phyloP scores from a whole-genome alignment of 2,888 invertebrate species.

The Limnephilus marmoratus region DNA sequence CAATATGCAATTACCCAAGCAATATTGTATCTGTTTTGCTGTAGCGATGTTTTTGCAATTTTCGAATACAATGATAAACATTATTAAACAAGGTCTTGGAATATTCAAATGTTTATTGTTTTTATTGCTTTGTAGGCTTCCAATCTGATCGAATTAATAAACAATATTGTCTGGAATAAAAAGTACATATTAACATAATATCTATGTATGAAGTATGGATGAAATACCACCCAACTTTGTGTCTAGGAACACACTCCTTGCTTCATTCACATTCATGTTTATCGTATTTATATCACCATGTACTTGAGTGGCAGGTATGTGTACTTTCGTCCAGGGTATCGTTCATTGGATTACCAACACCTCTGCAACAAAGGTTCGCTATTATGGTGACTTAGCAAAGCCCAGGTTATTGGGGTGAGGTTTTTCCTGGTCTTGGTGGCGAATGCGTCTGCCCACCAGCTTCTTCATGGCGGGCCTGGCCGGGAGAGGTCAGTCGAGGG shows the following conservation, averaged over 20 bases:
- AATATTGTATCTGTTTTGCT: constrained; percentile 5
- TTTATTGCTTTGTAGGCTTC: background rate
- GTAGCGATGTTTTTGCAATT: constrained; percentile 20
- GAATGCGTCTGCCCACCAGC: no score
- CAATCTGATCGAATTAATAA: background rate
- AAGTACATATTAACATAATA: background rate
- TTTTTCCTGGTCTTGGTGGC: no score
- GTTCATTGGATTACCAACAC: no score
- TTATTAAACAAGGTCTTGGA: background rate
- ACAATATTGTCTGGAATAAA: background rate
- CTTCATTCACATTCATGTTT: background rate
- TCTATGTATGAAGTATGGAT: background rate
- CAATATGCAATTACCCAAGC: constrained; percentile 2
- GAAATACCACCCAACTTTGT: background rate
- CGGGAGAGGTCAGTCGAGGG: no score
- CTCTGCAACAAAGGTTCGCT: no score
- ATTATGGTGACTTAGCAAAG: no score
- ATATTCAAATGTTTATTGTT: constrained; percentile 8
- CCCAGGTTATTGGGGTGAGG: no score
- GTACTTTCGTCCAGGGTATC: no score
- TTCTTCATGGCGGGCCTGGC: no score
- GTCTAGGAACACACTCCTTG: background rate
- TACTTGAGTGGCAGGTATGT: no score
- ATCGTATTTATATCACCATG: no score
- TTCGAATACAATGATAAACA: background rate